Conservation (phyloP, 2,113 vertebrate species). For the Mystacornis crossleyi region DNA sequence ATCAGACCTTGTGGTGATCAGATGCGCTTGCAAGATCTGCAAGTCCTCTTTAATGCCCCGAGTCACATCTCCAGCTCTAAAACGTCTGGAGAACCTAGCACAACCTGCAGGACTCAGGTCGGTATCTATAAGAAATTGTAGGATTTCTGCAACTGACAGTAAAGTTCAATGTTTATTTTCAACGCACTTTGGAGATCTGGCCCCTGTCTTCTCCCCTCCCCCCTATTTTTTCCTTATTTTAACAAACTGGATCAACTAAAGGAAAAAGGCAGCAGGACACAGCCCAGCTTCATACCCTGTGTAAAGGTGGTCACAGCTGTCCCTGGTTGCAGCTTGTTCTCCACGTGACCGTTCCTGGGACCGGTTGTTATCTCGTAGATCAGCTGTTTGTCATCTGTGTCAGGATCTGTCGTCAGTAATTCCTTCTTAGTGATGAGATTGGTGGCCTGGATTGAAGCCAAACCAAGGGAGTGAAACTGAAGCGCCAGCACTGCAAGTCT, state of each 20-base stretch:
- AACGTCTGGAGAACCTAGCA: neutral
- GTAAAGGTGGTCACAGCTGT: conserved; percentile 79
- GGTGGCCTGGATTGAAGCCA: conserved; percentile 82
- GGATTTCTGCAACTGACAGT: neutral
- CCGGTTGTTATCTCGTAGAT: conserved; percentile 84
- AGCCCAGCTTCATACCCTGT: conserved; percentile 79
- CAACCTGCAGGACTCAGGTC: neutral
- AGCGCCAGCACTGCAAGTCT: neutral
- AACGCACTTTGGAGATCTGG: neutral
- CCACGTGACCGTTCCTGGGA: conserved; percentile 87
- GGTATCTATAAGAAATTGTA: rapidly evolving
- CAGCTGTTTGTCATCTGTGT: conserved; percentile 89
- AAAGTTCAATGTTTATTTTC: neutral
- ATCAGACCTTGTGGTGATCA: neutral
- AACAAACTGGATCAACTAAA: neutral
- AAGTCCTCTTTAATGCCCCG: neutral
- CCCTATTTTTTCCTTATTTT: no score
- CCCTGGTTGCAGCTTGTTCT: conserved; percentile 87
- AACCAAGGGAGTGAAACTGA: neutral
- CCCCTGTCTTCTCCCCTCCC: neutral
- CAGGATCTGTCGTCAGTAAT: conserved; percentile 89
- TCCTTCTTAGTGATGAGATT: conserved; percentile 96
- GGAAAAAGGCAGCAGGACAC: neutral
- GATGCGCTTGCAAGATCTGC: neutral
- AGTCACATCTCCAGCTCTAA: neutral